A percentile compares a stretch with the other conserved stretches of the same genome.
phyloP scores from a whole-genome alignment of 2,113 vertebrate genomes.

The Microcebus lehilahytsara region DNA sequence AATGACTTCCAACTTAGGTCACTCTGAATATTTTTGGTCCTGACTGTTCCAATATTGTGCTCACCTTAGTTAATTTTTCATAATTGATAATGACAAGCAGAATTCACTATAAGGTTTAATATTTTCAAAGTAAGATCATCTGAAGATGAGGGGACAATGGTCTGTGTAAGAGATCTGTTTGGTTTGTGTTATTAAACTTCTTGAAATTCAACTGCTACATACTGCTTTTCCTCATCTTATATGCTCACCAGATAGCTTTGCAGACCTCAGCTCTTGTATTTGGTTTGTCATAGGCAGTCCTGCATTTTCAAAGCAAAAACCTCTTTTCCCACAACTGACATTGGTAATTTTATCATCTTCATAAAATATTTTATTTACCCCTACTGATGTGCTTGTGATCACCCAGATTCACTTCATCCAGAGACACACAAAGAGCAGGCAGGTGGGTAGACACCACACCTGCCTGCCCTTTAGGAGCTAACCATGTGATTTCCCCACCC shows the following conservation, averaged over 20 bases:
- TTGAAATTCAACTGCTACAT: not conserved
- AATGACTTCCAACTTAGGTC: not conserved
- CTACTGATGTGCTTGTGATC: not conserved
- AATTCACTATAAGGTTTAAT: not conserved
- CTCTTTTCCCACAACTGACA: not conserved
- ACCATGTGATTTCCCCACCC: not conserved
- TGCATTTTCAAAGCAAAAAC: not conserved
- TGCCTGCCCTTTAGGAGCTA: constrained; percentile 54
- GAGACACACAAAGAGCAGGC: constrained; percentile 66
- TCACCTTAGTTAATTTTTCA: not conserved
- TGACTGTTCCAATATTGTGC: not conserved
- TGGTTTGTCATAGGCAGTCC: not conserved
- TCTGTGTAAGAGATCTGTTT: not conserved
- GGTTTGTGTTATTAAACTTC: not conserved
- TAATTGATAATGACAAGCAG: not conserved
- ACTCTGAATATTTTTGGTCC: not conserved
- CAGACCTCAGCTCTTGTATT: not conserved
- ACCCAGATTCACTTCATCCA: not conserved
- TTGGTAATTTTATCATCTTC: not conserved
- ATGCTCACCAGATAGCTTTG: not conserved
- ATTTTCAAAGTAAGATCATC: not conserved
- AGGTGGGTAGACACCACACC: constrained; percentile 44
- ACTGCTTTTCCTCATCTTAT: not conserved
- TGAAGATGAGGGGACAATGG: not conserved
- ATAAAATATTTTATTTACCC: not conserved